Evolutionary conservation across 2,888 invertebrate genomes (phyloP).

Genomic region (Marronus borbonicus): DNA sequence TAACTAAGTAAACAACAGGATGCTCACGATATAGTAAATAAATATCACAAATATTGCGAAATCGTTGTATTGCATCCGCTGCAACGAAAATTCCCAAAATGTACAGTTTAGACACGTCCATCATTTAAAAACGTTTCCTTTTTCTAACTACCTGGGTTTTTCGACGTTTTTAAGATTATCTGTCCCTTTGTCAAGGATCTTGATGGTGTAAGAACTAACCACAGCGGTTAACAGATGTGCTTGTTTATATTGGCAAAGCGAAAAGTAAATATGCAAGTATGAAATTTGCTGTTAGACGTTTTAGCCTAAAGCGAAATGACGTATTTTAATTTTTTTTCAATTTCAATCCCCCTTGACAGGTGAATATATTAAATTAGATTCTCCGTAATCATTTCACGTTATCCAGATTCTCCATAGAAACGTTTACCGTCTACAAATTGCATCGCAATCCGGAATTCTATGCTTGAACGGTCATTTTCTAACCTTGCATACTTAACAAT

Average conservation of each 20-base stretch:
- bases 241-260: constrained; percentile 23
- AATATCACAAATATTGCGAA: too few relatives aligned
- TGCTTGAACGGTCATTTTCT: constrained; percentile 24
- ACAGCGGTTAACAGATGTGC: constrained; percentile 43
- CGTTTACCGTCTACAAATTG: constrained; percentile 16
- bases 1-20: too few relatives aligned
- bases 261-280: constrained; percentile 17
- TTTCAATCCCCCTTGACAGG: not conserved
- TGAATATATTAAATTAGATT: constrained; percentile 1
- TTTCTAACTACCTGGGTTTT: constrained; percentile 35
- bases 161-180: constrained; percentile 17
- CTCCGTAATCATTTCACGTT: not conserved
- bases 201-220: constrained; percentile 37
- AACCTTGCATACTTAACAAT: constrained; percentile 37
- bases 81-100: too few relatives aligned
- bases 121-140: not conserved
- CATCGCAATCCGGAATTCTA: constrained; percentile 26
- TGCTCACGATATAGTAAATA: too few relatives aligned
- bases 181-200: constrained; percentile 30
- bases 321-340: constrained; percentile 12
- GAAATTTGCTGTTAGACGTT: not conserved
- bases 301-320: not conserved
- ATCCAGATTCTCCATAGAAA: not conserved
- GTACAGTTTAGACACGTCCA: not conserved
- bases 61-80: too few relatives aligned